Base-by-base conservation (phyloP, 2,113 vertebrate genomes). In the Serinus canaria region DNA sequence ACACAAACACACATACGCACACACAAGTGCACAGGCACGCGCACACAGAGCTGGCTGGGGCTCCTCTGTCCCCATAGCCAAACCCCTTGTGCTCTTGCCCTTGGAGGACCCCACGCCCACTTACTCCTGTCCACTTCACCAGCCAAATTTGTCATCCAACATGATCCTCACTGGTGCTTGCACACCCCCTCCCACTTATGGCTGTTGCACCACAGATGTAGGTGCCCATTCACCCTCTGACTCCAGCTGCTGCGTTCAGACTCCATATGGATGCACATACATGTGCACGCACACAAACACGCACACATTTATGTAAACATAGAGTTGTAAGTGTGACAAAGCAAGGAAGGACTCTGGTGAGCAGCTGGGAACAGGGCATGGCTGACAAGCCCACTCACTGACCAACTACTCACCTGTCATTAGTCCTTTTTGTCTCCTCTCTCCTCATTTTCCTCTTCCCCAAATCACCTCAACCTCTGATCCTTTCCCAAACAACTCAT, bases 121-220 rank as follows among this genome's bases (percentile, higher is more conserved):
- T 58, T 35, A 8, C 4, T 81, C 12, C 31, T 11, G 5, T 24
- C 39, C 23, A 10, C 25, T 63, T 80, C 30, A 19, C 13, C 16
- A 60, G 46, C 31, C 31, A n/a, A 13, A 31, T 2, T 1, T 44
- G 14, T 31, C 6, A 13, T 30, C 19, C 31, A 35, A 20, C 4
- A 4, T 3, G 3, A 22, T 33, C 39, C 17, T 64, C 0, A 0
- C 50, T 75, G 86, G 18, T 8, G 3, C 60, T 79, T 35, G n/a
- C 56, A 19, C 20, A 23, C 6, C 4, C 15, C 11, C 14, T 73
- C 20, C 5, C 28, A 1, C 28, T 47, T 47, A 3, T 41, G 55
- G n/a, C 53, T 4, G 3, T 33, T 58, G 37, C n/a, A 59, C 8
- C 15, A 9, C 0, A 4, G 27, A 27, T 4, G 3, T 2, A 4